Conservation (phyloP, 2,888 invertebrate genomes). For the Sturmia bella region DNA sequence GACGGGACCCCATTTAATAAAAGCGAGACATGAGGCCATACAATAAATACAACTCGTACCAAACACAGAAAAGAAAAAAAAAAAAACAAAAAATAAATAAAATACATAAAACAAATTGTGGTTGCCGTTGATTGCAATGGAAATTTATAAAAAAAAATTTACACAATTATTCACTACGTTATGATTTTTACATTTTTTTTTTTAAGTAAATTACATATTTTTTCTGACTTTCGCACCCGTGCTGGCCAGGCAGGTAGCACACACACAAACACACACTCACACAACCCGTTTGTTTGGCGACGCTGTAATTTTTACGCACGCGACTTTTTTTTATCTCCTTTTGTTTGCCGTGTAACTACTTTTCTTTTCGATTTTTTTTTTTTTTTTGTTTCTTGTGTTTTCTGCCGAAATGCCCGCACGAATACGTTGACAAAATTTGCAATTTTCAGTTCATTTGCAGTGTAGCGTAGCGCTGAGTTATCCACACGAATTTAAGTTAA, state of each 20-base stretch:
- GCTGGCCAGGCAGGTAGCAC: too few relatives aligned
- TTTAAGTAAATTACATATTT: constrained; percentile 2
- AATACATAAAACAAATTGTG: constrained; percentile 31
- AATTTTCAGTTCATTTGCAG: constrained; percentile 56
- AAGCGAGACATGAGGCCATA: constrained; percentile 67
- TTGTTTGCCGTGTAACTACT: background rate
- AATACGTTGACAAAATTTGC: constrained; percentile 37
- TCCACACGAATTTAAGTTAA: constrained; percentile 60
- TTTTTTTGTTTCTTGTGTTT: constrained; percentile 4
- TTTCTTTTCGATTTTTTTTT: too few relatives aligned
- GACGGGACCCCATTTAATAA: constrained; percentile 60
- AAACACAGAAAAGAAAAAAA: constrained; percentile 13
- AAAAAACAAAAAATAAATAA: constrained; percentile 5
- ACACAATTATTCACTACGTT: constrained; percentile 13
- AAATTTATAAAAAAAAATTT: constrained; percentile 9
- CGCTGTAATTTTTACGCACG: constrained; percentile 30
- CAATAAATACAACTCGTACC: constrained; percentile 52
- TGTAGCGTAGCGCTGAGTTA: constrained; percentile 55
- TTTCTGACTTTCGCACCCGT: constrained; percentile 16
- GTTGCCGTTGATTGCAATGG: background rate
- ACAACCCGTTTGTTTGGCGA: constrained; percentile 29
- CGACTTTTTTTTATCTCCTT: constrained; percentile 3
- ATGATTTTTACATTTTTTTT: constrained; percentile 4
- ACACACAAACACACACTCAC: too few relatives aligned
- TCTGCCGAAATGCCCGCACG: constrained; percentile 15